Base-by-base conservation (phyloP, 2,888 invertebrate species). In the Plebejus melissa region DNA sequence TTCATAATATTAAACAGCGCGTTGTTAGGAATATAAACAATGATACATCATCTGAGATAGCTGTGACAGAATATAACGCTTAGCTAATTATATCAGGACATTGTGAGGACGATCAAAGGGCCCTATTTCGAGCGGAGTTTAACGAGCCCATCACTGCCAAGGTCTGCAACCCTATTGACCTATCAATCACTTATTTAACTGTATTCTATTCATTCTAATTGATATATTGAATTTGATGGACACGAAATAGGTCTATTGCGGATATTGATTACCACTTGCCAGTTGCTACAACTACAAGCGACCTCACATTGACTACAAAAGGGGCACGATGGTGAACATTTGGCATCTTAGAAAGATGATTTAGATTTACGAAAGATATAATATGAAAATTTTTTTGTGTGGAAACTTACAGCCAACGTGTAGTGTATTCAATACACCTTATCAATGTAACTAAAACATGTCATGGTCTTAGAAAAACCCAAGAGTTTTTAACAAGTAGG, bases 131-230 rank as follows among this genome's bases (percentile, higher is more conserved):
- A 74, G 76, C 74, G 60, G 72, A 72, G 72, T 72, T 77, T 77
- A 77, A 77, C 76, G 75, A 77, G 74, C 72, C 76, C 75, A 75
- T 76, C 76, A 79, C 76, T 78, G 79, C 76, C 78, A 78, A 77
- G 79, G 76, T 78, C 70, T 74, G 69, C 71, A 60, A 75, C 75
- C 71, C 75, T 75, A 75, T 65, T 76, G 76, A 77, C 75, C 74
- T 69, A 74, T 69, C 69, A 74, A 54, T 46, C 75, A 72, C 74
- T 76, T 76, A 77, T 69, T 75, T 77, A 74, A 74, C 65, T 46
- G 50, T 72, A 76, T 74, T 69, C 69, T 65, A 65, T 65, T 16
- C 65, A 65, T 65, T 3, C 65, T 65, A 65, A 65, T 65, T 65
- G 46, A 71, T 41, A 46, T 71, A 71, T 71, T 71, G 41, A 22